A percentile compares a stretch with the other conserved stretches of the same genome.
Conservation (phyloP, 1,140 invertebrate species). For the Ctenoplectra terminalis region DNA sequence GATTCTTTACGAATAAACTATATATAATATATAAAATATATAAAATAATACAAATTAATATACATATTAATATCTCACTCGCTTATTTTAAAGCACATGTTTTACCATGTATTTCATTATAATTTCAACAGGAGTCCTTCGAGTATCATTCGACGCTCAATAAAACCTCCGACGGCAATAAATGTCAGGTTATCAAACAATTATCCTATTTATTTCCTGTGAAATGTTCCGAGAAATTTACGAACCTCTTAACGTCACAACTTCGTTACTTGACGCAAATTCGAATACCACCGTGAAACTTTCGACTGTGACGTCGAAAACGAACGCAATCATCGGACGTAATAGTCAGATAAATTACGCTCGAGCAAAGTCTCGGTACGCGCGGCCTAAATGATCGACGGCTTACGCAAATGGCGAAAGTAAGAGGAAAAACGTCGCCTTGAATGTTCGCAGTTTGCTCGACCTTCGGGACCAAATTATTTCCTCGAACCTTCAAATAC, state of each 20-base stretch:
- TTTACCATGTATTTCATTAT: neutral
- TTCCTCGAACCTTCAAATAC: neutral
- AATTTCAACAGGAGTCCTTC: neutral
- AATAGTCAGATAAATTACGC: constrained; percentile 7
- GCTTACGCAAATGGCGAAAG: constrained; percentile 36
- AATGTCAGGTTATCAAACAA: neutral
- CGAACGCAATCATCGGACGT: neutral
- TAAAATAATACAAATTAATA: too few relatives aligned
- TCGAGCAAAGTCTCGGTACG: neutral
- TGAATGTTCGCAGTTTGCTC: neutral
- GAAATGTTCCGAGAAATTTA: neutral
- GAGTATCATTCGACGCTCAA: neutral
- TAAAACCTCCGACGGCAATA: neutral
- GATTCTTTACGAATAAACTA: too few relatives aligned
- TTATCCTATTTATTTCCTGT: neutral
- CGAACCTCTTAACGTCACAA: neutral
- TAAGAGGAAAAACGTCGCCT: constrained; percentile 40
- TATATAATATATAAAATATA: too few relatives aligned
- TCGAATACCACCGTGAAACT: neutral
- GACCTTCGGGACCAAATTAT: constrained; percentile 32
- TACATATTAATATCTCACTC: neutral
- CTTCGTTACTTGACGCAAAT: neutral
- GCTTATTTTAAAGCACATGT: neutral
- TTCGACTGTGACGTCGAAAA: neutral
- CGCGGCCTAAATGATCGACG: neutral